phyloP scores from a whole-genome alignment of 2,797 vertebrate genomes.

The Sebastiscus albofasciatus region DNA sequence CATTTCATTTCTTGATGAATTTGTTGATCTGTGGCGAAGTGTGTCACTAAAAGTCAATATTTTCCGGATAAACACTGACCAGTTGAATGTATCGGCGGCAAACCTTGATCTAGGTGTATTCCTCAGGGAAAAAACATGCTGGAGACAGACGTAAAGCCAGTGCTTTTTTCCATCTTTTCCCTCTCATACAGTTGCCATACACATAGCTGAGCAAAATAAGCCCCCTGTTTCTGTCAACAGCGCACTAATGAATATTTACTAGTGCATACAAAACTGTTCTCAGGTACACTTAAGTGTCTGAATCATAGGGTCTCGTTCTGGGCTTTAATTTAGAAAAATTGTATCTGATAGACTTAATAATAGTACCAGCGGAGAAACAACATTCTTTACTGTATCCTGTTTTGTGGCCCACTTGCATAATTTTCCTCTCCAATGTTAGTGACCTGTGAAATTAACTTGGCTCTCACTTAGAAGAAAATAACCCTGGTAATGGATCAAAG shows the following conservation, averaged over 20 bases:
- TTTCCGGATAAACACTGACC: background rate
- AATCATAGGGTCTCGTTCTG: background rate
- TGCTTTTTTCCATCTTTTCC: background rate
- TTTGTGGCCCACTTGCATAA: background rate
- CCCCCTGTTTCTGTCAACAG: background rate
- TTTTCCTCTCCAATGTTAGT: background rate
- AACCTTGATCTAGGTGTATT: background rate
- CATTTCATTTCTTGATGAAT: background rate
- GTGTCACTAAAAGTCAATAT: constrained; percentile 10
- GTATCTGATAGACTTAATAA: background rate
- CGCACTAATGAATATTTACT: constrained; percentile 10
- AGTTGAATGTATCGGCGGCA: background rate
- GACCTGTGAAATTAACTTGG: constrained; percentile 25
- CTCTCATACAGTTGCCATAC: background rate
- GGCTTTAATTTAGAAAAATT: background rate
- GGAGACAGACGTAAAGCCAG: background rate
- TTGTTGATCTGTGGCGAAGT: constrained; percentile 5
- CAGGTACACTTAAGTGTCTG: background rate
- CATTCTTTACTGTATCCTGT: background rate
- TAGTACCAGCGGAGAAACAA: background rate
- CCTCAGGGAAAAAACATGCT: background rate
- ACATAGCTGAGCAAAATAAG: constrained; percentile 12
- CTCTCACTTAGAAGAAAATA: background rate
- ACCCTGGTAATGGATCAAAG: constrained; percentile 5
- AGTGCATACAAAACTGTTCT: background rate